These are phyloP conservation scores for Eurosta solidaginis DNA, from an alignment of 1,140 invertebrate genomes.

Conservation along the genomic window DNA sequence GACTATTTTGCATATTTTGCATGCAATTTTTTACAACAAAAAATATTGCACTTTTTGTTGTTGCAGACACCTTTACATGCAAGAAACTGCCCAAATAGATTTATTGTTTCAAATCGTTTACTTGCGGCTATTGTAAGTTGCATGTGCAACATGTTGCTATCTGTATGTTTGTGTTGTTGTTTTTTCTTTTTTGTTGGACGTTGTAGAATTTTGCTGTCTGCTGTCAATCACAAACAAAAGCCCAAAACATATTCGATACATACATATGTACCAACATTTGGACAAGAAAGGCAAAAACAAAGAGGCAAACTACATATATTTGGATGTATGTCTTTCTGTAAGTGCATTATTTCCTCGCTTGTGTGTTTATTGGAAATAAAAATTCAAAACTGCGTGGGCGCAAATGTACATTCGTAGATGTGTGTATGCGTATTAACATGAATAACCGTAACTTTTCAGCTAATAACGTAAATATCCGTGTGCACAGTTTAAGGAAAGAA, in stretches of 20 bases:
- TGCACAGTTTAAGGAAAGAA: conserved; percentile 9
- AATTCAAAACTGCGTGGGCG: neutral
- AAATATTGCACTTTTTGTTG: neutral
- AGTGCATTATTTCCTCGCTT: too few relatives aligned
- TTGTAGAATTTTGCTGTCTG: neutral
- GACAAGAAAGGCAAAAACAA: neutral
- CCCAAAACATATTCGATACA: neutral
- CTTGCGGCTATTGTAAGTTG: neutral
- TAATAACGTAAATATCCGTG: neutral
- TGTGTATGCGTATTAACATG: neutral
- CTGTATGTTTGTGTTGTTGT: too few relatives aligned
- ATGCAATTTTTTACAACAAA: neutral
- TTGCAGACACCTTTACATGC: neutral
- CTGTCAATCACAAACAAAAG: conserved; percentile 13
- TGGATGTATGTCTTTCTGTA: too few relatives aligned
- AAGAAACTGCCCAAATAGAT: conserved; percentile 14
- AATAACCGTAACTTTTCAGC: neutral
- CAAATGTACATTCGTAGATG: too few relatives aligned
- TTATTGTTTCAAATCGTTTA: conserved; percentile 23
- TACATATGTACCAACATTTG: neutral
- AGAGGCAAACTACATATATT: neutral
- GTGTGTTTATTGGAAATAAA: neutral
- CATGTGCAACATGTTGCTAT: conserved; percentile 5
- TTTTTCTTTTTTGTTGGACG: neutral
- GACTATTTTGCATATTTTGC: conserved; percentile 15